Evolutionary conservation across 2,797 vertebrate genomes (phyloP).

Genomic region (Phalloptychus januarius): DNA sequence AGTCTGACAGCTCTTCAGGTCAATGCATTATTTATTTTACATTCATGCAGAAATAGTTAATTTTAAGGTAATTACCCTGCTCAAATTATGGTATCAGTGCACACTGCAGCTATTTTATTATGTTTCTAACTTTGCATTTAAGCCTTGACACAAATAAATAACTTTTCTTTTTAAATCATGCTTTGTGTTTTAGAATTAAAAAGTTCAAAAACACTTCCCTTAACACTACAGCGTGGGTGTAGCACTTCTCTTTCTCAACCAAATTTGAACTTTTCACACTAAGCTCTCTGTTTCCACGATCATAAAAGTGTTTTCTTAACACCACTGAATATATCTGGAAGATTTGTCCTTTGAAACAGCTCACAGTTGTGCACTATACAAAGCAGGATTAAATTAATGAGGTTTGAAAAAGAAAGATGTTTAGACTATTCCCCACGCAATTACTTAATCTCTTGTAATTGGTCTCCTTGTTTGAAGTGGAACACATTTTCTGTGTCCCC

Average conservation of each 20-base stretch:
- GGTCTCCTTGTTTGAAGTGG: constrained; percentile 63
- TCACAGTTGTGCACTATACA: constrained; percentile 28
- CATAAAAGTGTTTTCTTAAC: constrained; percentile 39
- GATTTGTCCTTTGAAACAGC: constrained; percentile 54
- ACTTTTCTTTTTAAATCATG: constrained; percentile 14
- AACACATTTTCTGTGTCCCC: constrained; percentile 46
- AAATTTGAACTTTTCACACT: constrained; percentile 25
- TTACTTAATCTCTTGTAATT: constrained; percentile 75
- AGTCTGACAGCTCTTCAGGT: neutral
- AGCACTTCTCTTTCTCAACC: constrained; percentile 21
- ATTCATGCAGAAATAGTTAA: neutral
- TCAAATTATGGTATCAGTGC: neutral
- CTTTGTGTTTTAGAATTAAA: constrained; percentile 36
- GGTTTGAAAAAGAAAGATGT: constrained; percentile 62
- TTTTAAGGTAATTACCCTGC: neutral
- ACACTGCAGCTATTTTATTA: neutral
- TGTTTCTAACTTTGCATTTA: constrained; percentile 1
- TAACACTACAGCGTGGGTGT: constrained; percentile 24
- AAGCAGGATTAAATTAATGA: constrained; percentile 60
- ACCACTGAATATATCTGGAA: constrained; percentile 37
- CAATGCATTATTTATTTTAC: neutral
- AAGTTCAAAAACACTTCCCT: constrained; percentile 31
- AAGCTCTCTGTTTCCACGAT: constrained; percentile 16
- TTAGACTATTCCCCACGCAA: constrained; percentile 62
- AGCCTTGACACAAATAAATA: constrained; percentile 9